Percentiles rank a stretch among this genome's conserved stretches.
These are phyloP conservation scores for Caretta caretta DNA, from an alignment of 2,113 vertebrate species.

Conservation along the genomic window DNA sequence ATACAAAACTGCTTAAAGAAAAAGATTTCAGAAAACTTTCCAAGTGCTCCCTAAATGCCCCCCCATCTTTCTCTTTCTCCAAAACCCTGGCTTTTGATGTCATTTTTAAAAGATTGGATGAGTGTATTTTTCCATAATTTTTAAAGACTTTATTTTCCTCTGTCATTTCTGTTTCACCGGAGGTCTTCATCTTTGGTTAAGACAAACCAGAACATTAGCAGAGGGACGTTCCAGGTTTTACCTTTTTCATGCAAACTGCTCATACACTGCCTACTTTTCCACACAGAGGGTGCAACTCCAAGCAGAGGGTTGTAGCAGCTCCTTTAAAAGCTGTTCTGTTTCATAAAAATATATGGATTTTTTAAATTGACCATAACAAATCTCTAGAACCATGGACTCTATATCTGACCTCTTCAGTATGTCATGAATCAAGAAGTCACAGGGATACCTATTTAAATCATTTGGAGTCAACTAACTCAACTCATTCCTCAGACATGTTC, in stretches of 20 bases:
- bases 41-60: not conserved
- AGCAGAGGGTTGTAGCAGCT: not conserved
- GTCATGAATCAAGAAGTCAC: not conserved
- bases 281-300: not conserved
- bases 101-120: not conserved
- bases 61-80: not conserved
- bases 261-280: not conserved
- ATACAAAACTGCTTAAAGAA: not conserved
- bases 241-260: too few species aligned
- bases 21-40: not conserved
- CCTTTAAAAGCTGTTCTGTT: not conserved
- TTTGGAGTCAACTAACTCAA: not conserved
- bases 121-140: not conserved
- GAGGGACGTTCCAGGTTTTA: too few species aligned
- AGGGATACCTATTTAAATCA: not conserved
- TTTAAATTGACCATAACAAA: not conserved
- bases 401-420: not conserved
- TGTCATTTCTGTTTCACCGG: too few species aligned
- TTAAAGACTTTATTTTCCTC: not conserved
- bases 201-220: not conserved
- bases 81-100: not conserved
- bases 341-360: not conserved
- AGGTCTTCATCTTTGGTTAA: not conserved
- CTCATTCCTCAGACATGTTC: rapidly evolving
- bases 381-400: not conserved